phyloP scores from a whole-genome alignment of 1,140 invertebrate genomes.

The Battus philenor region DNA sequence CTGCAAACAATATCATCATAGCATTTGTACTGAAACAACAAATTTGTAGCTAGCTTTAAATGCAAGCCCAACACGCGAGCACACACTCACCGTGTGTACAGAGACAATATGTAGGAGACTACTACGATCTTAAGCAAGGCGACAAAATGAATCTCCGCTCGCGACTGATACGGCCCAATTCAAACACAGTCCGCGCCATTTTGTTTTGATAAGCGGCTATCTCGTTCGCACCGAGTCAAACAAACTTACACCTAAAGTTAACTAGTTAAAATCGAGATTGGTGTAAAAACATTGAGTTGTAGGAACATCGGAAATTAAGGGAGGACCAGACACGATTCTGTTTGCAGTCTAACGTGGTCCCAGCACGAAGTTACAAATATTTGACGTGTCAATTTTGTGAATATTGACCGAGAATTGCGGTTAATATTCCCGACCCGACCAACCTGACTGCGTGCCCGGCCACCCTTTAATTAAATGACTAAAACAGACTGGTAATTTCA shows the following conservation, averaged over 20 bases:
- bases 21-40: slow-evolving; percentile 74
- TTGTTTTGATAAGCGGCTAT: slow-evolving; percentile 72
- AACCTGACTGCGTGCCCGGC: slow-evolving; percentile 51
- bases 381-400: slow-evolving; percentile 75
- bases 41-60: slow-evolving; percentile 74
- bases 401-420: slow-evolving; percentile 75
- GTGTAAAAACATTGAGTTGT: slow-evolving; percentile 26
- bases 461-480: slow-evolving; percentile 73
- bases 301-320: slow-evolving; percentile 74
- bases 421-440: slow-evolving; percentile 69
- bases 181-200: slow-evolving; percentile 74
- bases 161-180: slow-evolving; percentile 74
- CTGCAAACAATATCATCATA: slow-evolving; percentile 73
- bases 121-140: slow-evolving; percentile 71
- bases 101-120: slow-evolving; percentile 70
- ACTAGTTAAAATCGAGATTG: slow-evolving; percentile 36
- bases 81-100: slow-evolving; percentile 70
- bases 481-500: slow-evolving; percentile 62
- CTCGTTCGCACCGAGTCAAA: slow-evolving; percentile 22
- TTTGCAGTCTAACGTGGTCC: slow-evolving; percentile 74
- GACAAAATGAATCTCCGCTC: slow-evolving; percentile 74
- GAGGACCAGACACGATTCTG: slow-evolving; percentile 73
- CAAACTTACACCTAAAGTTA: slow-evolving; percentile 41
- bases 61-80: slow-evolving; percentile 63
- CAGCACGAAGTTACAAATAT: slow-evolving; percentile 75